A percentile compares a stretch with the other conserved stretches of the same genome.
phyloP scores from a whole-genome alignment of 1,140 invertebrate genomes.

The Lysiphlebus fabarum region DNA sequence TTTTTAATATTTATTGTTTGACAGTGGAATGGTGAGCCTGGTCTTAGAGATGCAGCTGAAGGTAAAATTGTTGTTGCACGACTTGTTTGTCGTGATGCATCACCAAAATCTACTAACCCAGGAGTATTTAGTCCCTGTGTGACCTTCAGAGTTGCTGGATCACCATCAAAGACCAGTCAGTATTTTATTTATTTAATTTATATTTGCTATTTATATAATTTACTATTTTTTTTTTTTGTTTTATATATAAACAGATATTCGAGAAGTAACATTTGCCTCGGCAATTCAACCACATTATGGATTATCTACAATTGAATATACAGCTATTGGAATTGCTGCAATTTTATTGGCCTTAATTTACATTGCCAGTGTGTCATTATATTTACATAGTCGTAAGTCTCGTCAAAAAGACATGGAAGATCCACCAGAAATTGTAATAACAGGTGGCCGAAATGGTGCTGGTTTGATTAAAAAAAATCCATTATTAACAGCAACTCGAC shows the following conservation, averaged over 20 bases:
- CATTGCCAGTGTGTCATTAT: slow-evolving; percentile 76
- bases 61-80: slow-evolving; percentile 75
- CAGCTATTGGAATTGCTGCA: slow-evolving; percentile 77
- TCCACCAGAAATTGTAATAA: slow-evolving; percentile 41
- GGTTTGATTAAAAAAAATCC: slow-evolving; percentile 74
- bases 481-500: slow-evolving; percentile 59
- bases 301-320: slow-evolving; percentile 68
- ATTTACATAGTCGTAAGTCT: slow-evolving; percentile 65
- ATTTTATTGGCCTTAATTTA: slow-evolving; percentile 78
- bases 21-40: slow-evolving; percentile 78
- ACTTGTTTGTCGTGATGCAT: slow-evolving; percentile 74
- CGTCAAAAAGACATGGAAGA: slow-evolving; percentile 40
- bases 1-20: slow-evolving; percentile 32
- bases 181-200: slow-evolving; percentile 24
- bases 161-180: slow-evolving; percentile 70
- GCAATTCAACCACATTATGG: slow-evolving; percentile 62
- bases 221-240: background rate
- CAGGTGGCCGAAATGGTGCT: slow-evolving; percentile 53
- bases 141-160: slow-evolving; percentile 78
- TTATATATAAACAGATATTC: slow-evolving; percentile 62
- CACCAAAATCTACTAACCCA: slow-evolving; percentile 53
- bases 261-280: slow-evolving; percentile 73
- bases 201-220: slow-evolving; percentile 4
- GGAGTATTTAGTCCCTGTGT: slow-evolving; percentile 78
- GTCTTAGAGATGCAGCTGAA: slow-evolving; percentile 68